A percentile compares a stretch with the other conserved stretches of the same genome.
phyloP scores from a whole-genome alignment of 2,888 invertebrate species.

The Invenusta paracnida region DNA sequence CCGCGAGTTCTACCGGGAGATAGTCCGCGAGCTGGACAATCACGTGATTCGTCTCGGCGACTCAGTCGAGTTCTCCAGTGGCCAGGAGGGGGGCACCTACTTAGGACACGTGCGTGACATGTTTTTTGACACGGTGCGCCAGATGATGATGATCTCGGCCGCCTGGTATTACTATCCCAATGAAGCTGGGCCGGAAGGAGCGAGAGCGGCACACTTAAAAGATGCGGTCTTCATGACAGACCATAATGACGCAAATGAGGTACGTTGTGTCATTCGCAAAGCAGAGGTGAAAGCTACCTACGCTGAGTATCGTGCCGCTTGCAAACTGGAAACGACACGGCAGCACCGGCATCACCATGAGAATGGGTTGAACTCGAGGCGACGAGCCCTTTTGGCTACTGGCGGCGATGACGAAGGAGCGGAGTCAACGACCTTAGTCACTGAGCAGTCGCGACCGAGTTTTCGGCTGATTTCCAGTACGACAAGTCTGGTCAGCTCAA shows the following conservation, averaged over 20 bases:
- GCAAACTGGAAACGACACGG: background rate
- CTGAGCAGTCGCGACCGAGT: background rate
- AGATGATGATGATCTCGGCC: background rate
- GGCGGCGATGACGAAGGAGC: background rate
- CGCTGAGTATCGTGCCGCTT: background rate
- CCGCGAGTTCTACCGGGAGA: background rate
- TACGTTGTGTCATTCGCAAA: background rate
- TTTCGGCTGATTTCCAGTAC: background rate
- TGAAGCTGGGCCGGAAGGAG: background rate
- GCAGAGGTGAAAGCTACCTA: background rate
- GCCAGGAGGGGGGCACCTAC: background rate
- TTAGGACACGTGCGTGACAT: background rate
- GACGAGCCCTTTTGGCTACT: background rate
- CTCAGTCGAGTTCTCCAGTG: background rate
- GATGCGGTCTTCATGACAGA: background rate
- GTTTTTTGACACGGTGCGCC: background rate
- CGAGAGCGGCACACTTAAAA: background rate
- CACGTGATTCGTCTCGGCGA: background rate
- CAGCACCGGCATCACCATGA: background rate
- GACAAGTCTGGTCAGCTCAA: background rate
- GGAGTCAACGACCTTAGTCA: background rate
- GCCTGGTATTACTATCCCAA: background rate
- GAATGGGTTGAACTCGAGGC: background rate
- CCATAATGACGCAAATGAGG: background rate
- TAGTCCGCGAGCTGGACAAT: background rate